These are phyloP conservation scores for Cydia amplana DNA, from an alignment of 1,140 invertebrate genomes.

Conservation along the genomic window DNA sequence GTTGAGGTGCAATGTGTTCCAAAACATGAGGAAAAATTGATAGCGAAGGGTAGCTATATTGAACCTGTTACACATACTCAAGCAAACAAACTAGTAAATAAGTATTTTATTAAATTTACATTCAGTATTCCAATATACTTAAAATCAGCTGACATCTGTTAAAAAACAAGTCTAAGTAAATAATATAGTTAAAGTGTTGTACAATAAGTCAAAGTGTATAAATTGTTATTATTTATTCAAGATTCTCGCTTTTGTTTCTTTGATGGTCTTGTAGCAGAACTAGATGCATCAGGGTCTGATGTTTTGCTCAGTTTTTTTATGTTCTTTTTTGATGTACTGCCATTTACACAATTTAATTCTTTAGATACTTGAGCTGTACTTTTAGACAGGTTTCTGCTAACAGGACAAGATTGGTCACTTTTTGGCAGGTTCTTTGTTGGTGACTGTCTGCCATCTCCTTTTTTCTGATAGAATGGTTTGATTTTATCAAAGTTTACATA, in stretches of 20 bases:
- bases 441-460: constrained; percentile 49
- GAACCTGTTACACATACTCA: background rate
- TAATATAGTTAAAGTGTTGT: constrained; percentile 21
- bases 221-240: constrained; percentile 12
- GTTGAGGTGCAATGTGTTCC: too few species aligned
- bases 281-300: constrained; percentile 43
- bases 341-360: constrained; percentile 41
- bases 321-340: constrained; percentile 44
- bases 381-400: constrained; percentile 40
- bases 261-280: constrained; percentile 40
- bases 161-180: background rate
- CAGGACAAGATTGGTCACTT: constrained; percentile 4
- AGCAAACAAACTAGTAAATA: background rate
- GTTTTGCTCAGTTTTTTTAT: constrained; percentile 56
- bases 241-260: constrained; percentile 52
- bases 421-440: constrained; percentile 41
- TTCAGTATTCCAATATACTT: background rate
- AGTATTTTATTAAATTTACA: constrained; percentile 10
- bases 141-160: background rate
- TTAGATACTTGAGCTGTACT: constrained; percentile 38
- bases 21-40: too few species aligned
- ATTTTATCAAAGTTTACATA: constrained; percentile 71
- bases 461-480: constrained; percentile 53
- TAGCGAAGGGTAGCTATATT: too few species aligned
- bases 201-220: constrained; percentile 4